Evolutionary conservation across 2,888 invertebrate genomes (phyloP).

Genomic region (Agrochola litura): DNA sequence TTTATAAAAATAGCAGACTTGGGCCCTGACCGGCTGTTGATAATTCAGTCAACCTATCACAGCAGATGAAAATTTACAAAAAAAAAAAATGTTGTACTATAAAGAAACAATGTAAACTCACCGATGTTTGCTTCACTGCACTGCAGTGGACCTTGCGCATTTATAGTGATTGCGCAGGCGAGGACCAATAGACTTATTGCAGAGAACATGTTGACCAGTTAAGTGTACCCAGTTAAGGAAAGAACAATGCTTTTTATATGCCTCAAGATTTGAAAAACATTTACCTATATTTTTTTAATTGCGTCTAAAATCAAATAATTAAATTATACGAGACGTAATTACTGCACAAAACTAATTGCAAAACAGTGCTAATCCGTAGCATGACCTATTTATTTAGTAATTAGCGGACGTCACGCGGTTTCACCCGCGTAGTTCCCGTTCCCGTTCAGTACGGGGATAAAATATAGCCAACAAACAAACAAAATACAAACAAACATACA

Average conservation of each 20-base stretch:
- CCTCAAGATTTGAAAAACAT: background rate
- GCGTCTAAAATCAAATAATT: constrained; percentile 10
- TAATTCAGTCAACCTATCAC: no score
- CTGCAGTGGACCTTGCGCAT: background rate
- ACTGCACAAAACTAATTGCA: constrained; percentile 16
- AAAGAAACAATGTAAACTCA: constrained; percentile 8
- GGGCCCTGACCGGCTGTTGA: no score
- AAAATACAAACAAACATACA: no score
- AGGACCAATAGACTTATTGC: constrained; percentile 17
- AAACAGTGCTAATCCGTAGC: background rate
- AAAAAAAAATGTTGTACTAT: no score
- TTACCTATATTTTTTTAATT: background rate
- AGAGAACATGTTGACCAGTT: constrained; percentile 35
- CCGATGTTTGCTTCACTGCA: background rate
- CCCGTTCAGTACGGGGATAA: no score
- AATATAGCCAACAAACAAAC: no score
- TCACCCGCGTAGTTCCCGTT: no score
- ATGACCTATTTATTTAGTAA: constrained; percentile 4
- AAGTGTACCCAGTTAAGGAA: constrained; percentile 26
- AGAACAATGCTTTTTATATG: constrained; percentile 17
- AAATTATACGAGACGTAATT: constrained; percentile 36
- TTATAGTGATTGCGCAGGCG: constrained; percentile 18
- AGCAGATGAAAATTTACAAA: no score
- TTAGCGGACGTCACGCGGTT: no score
- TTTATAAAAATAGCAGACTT: no score